Base-by-base conservation (phyloP, 2,888 invertebrate genomes). In the Aspidiotus destructor region DNA sequence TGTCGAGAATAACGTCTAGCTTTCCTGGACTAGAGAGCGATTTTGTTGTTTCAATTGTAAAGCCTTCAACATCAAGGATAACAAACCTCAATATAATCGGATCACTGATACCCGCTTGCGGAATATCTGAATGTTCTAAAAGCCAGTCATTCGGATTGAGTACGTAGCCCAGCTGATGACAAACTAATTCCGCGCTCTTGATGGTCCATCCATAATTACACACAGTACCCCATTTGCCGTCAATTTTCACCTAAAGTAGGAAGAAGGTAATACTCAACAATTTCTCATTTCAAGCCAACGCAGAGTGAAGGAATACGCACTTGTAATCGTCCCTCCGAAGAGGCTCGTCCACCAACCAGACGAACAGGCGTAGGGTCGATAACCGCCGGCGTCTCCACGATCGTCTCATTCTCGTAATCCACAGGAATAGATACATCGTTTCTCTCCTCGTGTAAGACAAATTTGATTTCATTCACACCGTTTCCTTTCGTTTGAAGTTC, bases 171-270 rank as follows among this genome's bases (percentile, higher is more conserved):
- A 99, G 79, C 78, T 98, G 97, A 77, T 96, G 90, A 75, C 99
- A 99, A 1, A 92, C 94, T 61, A 98, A 79, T 0, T 95, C 92
- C 0, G 99, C 95, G 75, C 93, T 89, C 57, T 86, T 81, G 17
- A 92, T 86, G 58, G 88, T 94, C 96, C 98, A 99, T 60, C 89
- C 91, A 76, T 98, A 92, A 78, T 92, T 92, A 76, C 99, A 99
- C 0, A 99, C 92, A 0, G 97, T 97, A 48, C 98, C 98, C 98
- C 98, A 98, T 76, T 86, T 85, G 0, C 87, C 88, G 70, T 89
- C 85, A 9, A 96, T 80, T 74, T 86, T 84, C 0, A 97, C 84
- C 79, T 86, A 79, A 17, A 80, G 54, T 11, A 57, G 3, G 15
- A 48, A 53, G 2, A 60, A 60, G 11, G 58, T 52, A 54, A 54